Evolutionary conservation across 2,797 vertebrate genomes (phyloP), one percentile per base, ranked within the genome.

Genomic region (Microchirus variegatus): DNA sequence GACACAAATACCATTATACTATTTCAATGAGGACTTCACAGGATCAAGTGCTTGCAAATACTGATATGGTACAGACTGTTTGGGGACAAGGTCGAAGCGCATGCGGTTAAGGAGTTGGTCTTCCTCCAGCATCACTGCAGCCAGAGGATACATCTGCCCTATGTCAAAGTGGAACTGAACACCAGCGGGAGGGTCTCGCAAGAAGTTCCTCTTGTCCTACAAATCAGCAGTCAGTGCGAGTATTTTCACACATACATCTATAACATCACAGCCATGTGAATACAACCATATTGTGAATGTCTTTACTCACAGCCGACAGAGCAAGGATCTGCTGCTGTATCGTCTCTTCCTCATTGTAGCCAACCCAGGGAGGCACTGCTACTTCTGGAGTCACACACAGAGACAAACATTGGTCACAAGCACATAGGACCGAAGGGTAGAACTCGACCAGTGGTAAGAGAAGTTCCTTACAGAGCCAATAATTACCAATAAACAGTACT

Each of bases 91-190:
- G 86, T 97, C 96, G 19, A 98, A 99, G 74, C 98, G 95, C 98
- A 99, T 99, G 86, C 94, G 93, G 73, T 96, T 98, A 35, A 99
- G 95, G n/a, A 99, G 93, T 43, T 98, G 91, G 19, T 99, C 97
- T 78, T 99, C 97, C 67, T 97, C 96, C 55, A 99, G 89, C 97
- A 99, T 98, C 81, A 98, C 94, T 65, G 96, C 62, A 57, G 97
- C 97, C 18, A 97, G 88, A 0, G 97, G 95, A 81, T 94, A 98
- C 94, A 98, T 98, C 73, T 96, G 96, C 62, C 97, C 96, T 84
- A 97, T 96, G 76, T 97, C 95, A 50, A 98, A 99, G 83, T 95
- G 93, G 91, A 97, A 99, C 84, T 98, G 98, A 47, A 99, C 97
- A 0, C 97, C 97, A 0, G 95, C 96, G 0, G 97, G 97, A 19